Evolutionary conservation across 2,113 vertebrate genomes (phyloP), one percentile per base, ranked within the genome.

Genomic region (Nerophis lumbriciformis): DNA sequence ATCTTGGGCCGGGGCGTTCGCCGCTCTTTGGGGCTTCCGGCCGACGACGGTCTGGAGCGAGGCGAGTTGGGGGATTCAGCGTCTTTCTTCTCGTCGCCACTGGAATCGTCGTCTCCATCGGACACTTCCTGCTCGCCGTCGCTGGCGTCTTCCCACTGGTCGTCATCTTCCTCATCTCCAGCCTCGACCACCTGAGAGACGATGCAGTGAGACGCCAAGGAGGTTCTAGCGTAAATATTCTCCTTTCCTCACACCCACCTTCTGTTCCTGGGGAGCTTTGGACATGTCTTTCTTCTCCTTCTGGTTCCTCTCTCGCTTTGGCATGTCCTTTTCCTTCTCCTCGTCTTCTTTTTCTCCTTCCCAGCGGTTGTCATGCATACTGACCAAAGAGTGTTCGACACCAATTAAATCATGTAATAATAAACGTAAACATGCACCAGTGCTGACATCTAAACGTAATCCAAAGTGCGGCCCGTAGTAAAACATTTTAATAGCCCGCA

Each of bases 291-390:
- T 69, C 2, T 38, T 71, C 2, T 38, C 64, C 15, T 79, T 64
- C 44, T 78, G 61, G 12, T 7, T 68, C 39, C 62, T 76, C 8
- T 79, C 80, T 9, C 71, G 66, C 38, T 49, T 48, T 4, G 0
- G 56, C 53, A 14, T 68, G 15, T 84, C 62, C 7, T 76, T 64
- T 15, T 84, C 72, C 14, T 75, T 69, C 47, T 82, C 81, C 42
- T 64, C 45, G 1, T 6, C 77, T 28, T 59, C 87, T 19, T 82
- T 85, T 35, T 91, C 87, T 6, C 59, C 88, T 66, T 94, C 94
- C 95, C 95, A 96, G 14, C 94, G 94, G 78, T 95, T 91, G 66
- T 97, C 95, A 3, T 97, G 95, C 92, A 94, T 94, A 69, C 94
- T 96, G 77, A 51, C 15, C 55, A 69, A 56, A 55, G 15, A 38